A percentile compares a stretch with the other conserved stretches of the same genome.
phyloP scores from a whole-genome alignment of 2,797 vertebrate species.

The Pempheris klunzingeri region DNA sequence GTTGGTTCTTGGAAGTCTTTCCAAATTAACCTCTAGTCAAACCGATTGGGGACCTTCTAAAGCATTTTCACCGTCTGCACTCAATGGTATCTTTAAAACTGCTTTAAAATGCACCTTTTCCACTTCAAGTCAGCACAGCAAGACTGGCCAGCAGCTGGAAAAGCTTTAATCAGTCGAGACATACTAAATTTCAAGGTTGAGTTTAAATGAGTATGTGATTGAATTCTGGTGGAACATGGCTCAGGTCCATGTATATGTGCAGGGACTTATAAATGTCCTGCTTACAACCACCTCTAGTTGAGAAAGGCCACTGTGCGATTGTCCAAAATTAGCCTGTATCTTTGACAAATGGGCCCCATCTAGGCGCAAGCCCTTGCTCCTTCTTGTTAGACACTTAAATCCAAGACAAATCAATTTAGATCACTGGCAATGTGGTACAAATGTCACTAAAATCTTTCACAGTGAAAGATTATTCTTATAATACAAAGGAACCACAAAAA shows the following conservation, averaged over 20 bases:
- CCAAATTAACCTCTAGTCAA: constrained; percentile 71
- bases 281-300: constrained; percentile 75
- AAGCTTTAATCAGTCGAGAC: constrained; percentile 60
- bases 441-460: constrained; percentile 74
- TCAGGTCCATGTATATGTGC: constrained; percentile 59
- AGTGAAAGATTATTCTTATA: constrained; percentile 70
- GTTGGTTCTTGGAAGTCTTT: constrained; percentile 71
- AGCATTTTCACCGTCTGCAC: constrained; percentile 77
- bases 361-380: constrained; percentile 69
- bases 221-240: constrained; percentile 68
- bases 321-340: constrained; percentile 81
- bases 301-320: constrained; percentile 88
- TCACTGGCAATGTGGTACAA: constrained; percentile 69
- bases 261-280: constrained; percentile 64
- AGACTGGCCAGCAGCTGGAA: constrained; percentile 67
- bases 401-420: constrained; percentile 63
- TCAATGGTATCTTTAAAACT: constrained; percentile 66
- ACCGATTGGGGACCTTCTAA: constrained; percentile 79
- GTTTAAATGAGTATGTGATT: constrained; percentile 58
- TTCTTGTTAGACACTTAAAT: constrained; percentile 66
- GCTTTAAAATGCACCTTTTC: constrained; percentile 68
- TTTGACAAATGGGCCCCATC: constrained; percentile 61
- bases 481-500: constrained; percentile 75
- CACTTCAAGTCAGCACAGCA: constrained; percentile 59
- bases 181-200: constrained; percentile 63